A percentile compares a stretch with the other conserved stretches of the same genome.
Conservation (phyloP, 2,888 invertebrate species). For the Perithous albicinctus region DNA sequence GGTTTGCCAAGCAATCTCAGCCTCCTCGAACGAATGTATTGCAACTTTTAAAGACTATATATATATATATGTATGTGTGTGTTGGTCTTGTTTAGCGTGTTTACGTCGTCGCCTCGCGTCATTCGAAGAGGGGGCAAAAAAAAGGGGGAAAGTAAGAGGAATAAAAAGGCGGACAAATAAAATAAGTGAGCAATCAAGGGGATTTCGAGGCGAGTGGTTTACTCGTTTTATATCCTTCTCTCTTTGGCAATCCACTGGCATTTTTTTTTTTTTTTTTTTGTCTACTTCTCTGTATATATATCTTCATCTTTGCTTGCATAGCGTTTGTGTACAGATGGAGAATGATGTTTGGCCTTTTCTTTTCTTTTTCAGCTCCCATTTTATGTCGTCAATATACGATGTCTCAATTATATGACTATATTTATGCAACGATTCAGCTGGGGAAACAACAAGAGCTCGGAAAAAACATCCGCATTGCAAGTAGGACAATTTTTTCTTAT, state of each 20-base stretch:
- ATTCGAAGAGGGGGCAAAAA: neutral
- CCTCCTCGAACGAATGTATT: constrained; percentile 15
- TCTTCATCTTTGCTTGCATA: constrained; percentile 28
- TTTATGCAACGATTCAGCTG: neutral
- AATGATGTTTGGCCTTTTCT: constrained; percentile 10
- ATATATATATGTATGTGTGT: neutral
- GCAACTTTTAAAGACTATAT: neutral
- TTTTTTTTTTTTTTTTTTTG: constrained; percentile 21
- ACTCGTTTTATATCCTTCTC: constrained; percentile 40
- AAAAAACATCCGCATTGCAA: neutral
- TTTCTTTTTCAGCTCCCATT: neutral
- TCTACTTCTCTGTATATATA: constrained; percentile 1
- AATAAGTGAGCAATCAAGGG: constrained; percentile 63
- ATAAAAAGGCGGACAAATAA: constrained; percentile 57
- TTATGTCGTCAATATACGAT: constrained; percentile 9
- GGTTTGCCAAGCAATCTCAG: constrained; percentile 58
- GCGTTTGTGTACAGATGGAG: neutral
- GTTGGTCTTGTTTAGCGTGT: constrained; percentile 47
- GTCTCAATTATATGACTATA: neutral
- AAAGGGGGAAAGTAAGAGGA: constrained; percentile 2
- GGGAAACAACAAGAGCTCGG: neutral
- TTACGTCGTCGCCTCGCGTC: constrained; percentile 47
- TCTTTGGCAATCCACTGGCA: constrained; percentile 36
- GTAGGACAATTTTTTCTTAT: neutral
- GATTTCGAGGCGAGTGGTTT: constrained; percentile 47